Evolutionary conservation across 2,888 invertebrate genomes (phyloP).

Genomic region (Melieria picta): DNA sequence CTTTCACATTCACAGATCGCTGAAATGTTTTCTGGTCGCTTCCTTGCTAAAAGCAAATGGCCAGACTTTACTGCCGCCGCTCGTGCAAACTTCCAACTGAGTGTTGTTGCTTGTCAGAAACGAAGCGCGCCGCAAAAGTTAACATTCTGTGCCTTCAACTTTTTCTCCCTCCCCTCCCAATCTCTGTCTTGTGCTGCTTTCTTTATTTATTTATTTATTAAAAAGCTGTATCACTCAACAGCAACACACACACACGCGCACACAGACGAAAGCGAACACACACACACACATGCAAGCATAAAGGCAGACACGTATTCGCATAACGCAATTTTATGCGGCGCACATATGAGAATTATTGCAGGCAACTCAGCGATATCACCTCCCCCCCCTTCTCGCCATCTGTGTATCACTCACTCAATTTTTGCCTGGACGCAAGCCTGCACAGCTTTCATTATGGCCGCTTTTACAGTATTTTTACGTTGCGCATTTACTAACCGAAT

Average conservation of each 20-base stretch:
- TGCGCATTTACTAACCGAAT: too few species aligned
- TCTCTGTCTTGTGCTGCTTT: constrained; percentile 2
- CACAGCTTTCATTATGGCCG: too few species aligned
- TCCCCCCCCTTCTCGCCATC: not conserved
- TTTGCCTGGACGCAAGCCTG: too few species aligned
- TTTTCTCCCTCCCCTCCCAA: not conserved
- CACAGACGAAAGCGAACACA: too few species aligned
- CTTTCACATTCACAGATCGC: constrained; percentile 10
- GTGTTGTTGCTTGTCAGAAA: constrained; percentile 3
- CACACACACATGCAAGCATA: not conserved
- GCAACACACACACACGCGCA: not conserved
- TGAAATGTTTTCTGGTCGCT: constrained; percentile 1
- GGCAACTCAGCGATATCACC: too few species aligned
- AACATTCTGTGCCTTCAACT: constrained; percentile 6
- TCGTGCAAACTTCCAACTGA: not conserved
- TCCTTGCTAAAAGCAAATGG: too few species aligned
- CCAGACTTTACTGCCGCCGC: not conserved
- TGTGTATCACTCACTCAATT: not conserved
- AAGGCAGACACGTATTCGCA: not conserved
- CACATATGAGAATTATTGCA: constrained; percentile 26
- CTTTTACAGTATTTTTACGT: too few species aligned
- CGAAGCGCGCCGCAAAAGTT: constrained; percentile 3
- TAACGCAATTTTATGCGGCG: constrained; percentile 17
- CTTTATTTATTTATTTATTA: constrained; percentile 22
- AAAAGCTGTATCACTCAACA: constrained; percentile 21